Base-by-base conservation (phyloP, 1,140 invertebrate species). In the Drosophila suzukii region DNA sequence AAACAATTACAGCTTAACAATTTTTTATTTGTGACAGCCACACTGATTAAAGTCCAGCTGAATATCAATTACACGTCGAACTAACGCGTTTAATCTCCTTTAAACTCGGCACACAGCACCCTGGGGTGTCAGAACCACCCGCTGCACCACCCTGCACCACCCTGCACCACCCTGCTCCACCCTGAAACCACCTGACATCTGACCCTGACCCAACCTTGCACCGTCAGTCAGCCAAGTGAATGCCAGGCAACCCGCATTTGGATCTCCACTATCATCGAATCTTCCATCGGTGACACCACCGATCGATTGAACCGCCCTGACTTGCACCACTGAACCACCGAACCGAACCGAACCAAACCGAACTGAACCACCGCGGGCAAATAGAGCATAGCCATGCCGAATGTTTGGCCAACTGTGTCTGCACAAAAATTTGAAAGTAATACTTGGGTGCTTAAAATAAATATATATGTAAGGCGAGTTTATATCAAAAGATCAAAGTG, bases 371-470 rank as follows among this genome's bases (percentile, higher is more conserved):
- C 12, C 63, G 54, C 56, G 44, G 49, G 61, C 82, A 86, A 86
- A 86, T 86, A 75, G 82, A 86, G 82, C 82, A 80, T 78, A 77
- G 60, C 74, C 59, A 81, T 77, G 74, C 57, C 82, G 44, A 72
- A 65, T 67, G 72, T 78, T 76, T 84, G 81, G 49, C 81, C 76
- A 83, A 80, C 76, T 84, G 76, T 84, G 55, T 73, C 81, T 63
- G 66, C 66, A 41, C 36, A 44, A 36, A 54, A 68, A 79, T 85
- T 84, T 78, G 75, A 81, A 85, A 86, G 75, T 70, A 49, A 74
- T 72, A 44, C 44, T 20, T 57, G 6, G 11, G 7, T n/a, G 1
- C 6, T 50, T 4, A 17, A 20, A 34, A 36, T 2, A 51, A 36
- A 20, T 20, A 53, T 36, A 30, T 30, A 0, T 8, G 1, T 20